These are phyloP conservation scores for Mormyrus lacerda DNA, from an alignment of 2,113 vertebrate genomes.

Conservation along the genomic window DNA sequence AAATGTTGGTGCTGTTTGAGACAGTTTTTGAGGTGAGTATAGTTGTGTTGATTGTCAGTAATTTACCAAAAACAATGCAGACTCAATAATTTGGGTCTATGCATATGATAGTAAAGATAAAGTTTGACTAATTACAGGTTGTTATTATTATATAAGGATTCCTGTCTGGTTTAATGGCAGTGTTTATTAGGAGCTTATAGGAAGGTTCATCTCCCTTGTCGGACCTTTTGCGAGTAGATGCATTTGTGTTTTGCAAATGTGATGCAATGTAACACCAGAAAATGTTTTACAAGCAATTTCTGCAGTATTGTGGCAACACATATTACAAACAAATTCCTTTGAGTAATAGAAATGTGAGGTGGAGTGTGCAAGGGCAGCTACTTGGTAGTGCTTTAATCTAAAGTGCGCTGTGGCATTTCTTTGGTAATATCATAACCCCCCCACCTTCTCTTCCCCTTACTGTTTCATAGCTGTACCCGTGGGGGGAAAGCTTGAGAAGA, in stretches of 20 bases:
- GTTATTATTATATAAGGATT: too few relatives aligned
- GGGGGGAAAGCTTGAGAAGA: conserved; percentile 89
- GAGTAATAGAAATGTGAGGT: neutral
- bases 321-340: neutral
- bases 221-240: neutral
- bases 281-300: neutral
- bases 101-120: too few relatives aligned
- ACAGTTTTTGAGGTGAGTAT: too few relatives aligned
- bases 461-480: conserved; percentile 74
- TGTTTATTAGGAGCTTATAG: too few relatives aligned
- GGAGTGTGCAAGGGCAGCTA: neutral
- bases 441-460: neutral
- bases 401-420: neutral
- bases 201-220: neutral
- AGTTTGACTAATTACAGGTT: too few relatives aligned
- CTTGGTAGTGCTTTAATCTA: too few relatives aligned
- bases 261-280: neutral
- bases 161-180: too few relatives aligned
- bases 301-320: neutral
- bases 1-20: too few relatives aligned
- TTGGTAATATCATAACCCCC: neutral
- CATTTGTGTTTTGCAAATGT: neutral
- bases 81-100: too few relatives aligned
- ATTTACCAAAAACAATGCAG: too few relatives aligned
- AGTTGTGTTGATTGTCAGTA: too few relatives aligned